Conservation (phyloP, 2,113 vertebrate species). For the Sialia sialis region DNA sequence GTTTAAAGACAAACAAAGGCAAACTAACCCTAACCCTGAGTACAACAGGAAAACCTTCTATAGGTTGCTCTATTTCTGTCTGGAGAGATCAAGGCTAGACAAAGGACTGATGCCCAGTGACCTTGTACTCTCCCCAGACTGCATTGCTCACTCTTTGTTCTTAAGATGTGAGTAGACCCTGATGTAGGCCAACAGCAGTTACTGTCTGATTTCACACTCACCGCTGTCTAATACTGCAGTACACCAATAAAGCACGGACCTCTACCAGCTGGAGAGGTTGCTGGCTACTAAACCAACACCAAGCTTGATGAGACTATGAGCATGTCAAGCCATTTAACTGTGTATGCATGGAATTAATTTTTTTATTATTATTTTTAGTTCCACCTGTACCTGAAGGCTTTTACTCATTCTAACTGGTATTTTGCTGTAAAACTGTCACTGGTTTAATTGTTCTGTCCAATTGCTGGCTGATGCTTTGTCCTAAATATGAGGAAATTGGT, state of each 20-base stretch:
- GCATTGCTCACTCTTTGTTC: conserved; percentile 16
- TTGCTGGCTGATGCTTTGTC: conserved; percentile 58
- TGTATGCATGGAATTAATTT: conserved; percentile 72
- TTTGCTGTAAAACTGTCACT: conserved; percentile 74
- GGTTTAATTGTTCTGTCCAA: conserved; percentile 69
- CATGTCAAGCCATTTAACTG: conserved; percentile 67
- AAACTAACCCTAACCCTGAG: not conserved
- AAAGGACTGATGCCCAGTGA: conserved; percentile 24
- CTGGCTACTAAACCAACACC: conserved; percentile 57
- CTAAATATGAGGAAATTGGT: conserved; percentile 34
- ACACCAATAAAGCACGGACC: conserved; percentile 62
- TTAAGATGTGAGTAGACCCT: not conserved
- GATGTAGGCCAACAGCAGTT: conserved; percentile 60
- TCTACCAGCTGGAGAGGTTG: not conserved
- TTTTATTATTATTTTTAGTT: conserved; percentile 55
- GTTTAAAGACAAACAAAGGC: not conserved
- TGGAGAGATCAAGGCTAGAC: not conserved
- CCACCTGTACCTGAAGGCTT: conserved; percentile 65
- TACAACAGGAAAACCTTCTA: not conserved
- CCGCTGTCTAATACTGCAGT: conserved; percentile 11
- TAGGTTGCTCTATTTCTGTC: not conserved
- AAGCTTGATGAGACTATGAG: conserved; percentile 61
- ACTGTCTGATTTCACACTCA: conserved; percentile 61
- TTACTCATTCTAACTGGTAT: conserved; percentile 71
- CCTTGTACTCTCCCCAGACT: not conserved